Conservation (phyloP, 2,113 vertebrate genomes). For the Sphaerodactylus townsendi region DNA sequence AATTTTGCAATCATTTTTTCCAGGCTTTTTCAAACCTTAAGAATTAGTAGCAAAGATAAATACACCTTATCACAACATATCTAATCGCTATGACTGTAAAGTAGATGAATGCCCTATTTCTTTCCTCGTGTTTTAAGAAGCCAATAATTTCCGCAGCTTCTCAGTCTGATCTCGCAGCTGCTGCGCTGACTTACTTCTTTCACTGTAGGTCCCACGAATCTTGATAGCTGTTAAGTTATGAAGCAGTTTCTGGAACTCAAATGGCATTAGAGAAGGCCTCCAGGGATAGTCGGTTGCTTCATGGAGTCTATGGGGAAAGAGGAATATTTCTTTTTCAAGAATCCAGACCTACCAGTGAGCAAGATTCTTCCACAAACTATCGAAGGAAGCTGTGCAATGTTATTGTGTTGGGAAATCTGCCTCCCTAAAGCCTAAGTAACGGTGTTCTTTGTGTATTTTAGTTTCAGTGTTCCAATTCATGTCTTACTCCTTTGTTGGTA, state of each 20-base stretch:
- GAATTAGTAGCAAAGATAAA: not conserved
- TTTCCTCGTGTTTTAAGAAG: not conserved
- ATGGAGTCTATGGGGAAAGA: conserved; percentile 80
- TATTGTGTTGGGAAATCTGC: not conserved
- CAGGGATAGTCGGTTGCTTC: conserved; percentile 91
- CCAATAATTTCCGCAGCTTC: rapidly evolving
- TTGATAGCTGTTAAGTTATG: conserved; percentile 93
- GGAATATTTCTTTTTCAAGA: not conserved
- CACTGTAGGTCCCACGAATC: conserved; percentile 94
- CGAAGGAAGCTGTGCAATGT: rapidly evolving
- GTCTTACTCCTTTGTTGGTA: not conserved
- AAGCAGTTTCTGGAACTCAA: conserved; percentile 95
- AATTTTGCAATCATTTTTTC: not conserved
- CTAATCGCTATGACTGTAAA: not conserved
- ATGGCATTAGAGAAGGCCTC: conserved; percentile 85
- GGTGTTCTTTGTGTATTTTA: not conserved
- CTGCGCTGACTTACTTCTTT: conserved; percentile 81
- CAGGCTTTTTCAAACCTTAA: not conserved
- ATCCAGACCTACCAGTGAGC: conserved; percentile 16
- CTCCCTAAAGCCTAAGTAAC: not conserved
- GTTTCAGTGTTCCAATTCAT: not conserved
- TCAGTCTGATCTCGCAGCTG: not conserved
- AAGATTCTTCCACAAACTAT: conserved; percentile 15
- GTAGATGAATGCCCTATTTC: not conserved
- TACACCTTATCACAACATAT: too few relatives aligned